A percentile compares a stretch with the other conserved stretches of the same genome.
These are phyloP conservation scores for Gari tellinella DNA, from an alignment of 2,888 invertebrate genomes.

Conservation along the genomic window DNA sequence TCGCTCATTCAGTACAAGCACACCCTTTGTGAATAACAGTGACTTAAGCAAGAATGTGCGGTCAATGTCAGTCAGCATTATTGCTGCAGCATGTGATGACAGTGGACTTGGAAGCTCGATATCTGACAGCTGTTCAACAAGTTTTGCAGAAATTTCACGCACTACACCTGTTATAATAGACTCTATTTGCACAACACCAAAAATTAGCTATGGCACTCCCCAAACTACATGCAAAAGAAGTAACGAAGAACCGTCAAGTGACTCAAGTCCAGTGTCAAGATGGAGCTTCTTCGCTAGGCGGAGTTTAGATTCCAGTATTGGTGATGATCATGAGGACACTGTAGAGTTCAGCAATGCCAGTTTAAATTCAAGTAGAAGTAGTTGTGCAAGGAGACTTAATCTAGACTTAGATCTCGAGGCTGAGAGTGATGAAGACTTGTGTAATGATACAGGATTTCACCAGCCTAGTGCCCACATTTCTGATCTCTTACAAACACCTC, in stretches of 20 bases:
- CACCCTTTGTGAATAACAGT: constrained; percentile 31
- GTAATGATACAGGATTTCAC: too few relatives aligned
- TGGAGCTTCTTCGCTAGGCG: constrained; percentile 17
- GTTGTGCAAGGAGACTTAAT: constrained; percentile 19
- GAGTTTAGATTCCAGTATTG: constrained; percentile 31
- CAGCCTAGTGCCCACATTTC: too few relatives aligned
- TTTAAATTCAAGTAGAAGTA: constrained; percentile 13
- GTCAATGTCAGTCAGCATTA: constrained; percentile 11
- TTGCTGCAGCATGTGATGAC: constrained; percentile 33
- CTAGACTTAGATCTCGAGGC: constrained; percentile 30
- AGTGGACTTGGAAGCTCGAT: constrained; percentile 54
- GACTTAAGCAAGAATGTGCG: neutral
- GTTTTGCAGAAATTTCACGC: constrained; percentile 1
- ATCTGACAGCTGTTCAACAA: constrained; percentile 15
- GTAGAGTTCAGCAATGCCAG: constrained; percentile 3
- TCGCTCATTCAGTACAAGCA: constrained; percentile 51
- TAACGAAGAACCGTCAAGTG: neutral
- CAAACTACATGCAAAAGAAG: too few relatives aligned
- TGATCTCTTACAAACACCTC: too few relatives aligned
- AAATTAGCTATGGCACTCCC: neutral
- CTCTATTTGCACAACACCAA: constrained; percentile 19
- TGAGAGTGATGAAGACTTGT: constrained; percentile 4
- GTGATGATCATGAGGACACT: constrained; percentile 12
- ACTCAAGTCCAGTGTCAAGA: neutral
- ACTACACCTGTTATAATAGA: constrained; percentile 5